A percentile compares a stretch with the other conserved stretches of the same genome.
Conservation (phyloP, 2,113 vertebrate genomes). For the Puntigrus tetrazona region DNA sequence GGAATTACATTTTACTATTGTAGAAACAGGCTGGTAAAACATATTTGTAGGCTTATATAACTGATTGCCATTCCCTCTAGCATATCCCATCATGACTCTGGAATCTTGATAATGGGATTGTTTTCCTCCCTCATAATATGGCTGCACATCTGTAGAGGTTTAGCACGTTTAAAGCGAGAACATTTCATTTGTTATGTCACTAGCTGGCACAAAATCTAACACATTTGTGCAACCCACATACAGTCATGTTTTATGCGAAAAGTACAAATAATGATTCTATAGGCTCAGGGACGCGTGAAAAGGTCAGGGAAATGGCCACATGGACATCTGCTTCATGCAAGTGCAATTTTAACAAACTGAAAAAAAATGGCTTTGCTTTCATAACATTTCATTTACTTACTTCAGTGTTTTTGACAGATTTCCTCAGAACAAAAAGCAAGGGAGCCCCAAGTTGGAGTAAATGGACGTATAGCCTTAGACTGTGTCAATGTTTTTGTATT, state of each 20-base stretch:
- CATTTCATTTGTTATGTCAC: conserved; percentile 20
- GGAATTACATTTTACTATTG: background rate
- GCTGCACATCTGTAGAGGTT: conserved; percentile 22
- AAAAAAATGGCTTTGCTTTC: background rate
- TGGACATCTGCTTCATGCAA: background rate
- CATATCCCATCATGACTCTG: conserved; percentile 1
- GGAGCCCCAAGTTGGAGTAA: background rate
- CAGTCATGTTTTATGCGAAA: conserved; percentile 26
- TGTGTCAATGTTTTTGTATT: background rate
- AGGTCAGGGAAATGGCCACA: conserved; percentile 9
- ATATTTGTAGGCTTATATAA: background rate
- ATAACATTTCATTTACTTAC: background rate
- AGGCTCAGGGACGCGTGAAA: background rate
- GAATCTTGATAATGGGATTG: conserved; percentile 36
- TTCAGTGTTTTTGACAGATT: background rate
- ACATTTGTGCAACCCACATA: conserved; percentile 17
- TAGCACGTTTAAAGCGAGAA: conserved; percentile 6
- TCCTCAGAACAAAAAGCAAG: background rate
- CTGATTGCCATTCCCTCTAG: background rate
- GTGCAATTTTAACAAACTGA: background rate
- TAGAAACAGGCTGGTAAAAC: background rate
- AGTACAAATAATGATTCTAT: conserved; percentile 14
- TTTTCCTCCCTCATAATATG: conserved; percentile 1
- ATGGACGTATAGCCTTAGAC: background rate
- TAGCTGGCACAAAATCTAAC: conserved; percentile 14